Evolutionary conservation across 1,140 invertebrate genomes (phyloP), one percentile per base, ranked within the genome.

Genomic region (Adelges cooleyi): DNA sequence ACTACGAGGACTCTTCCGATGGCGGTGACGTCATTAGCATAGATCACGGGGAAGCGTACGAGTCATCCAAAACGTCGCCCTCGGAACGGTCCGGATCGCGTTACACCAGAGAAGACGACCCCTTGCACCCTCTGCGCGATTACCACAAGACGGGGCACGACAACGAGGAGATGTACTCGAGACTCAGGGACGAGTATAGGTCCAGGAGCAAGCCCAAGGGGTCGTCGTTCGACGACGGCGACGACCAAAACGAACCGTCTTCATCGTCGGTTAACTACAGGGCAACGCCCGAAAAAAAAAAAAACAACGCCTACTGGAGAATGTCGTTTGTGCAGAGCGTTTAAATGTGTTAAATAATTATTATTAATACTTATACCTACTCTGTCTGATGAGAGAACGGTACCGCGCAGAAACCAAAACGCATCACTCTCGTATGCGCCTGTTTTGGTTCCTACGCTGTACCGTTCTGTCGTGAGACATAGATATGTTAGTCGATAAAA

Each of bases 241-340:
- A 22, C 1, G 50, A 52, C 2, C 29, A 52, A 10, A 13, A 20
- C 17, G 54, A 59, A 46, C 54, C 40, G 3, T 59, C 54, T 1
- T 46, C 54, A 23, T 38, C 42, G 11, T 46, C 40, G 11, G 23
- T 46, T 25, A 22, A 59, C 27, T n/a, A 11, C n/a, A 22, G 6
- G 25, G n/a, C 6, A 5, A 13, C 13, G 3, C 11, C 54, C 2
- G 18, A 1, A 0, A 59, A 46, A 22, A 29, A 46, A 13, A 48
- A 48, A n/a, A 33, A 33, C 11, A 33, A 33, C 29, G 56, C 56
- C 6, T 62, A 48, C 3, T 62, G 56, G 56, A 48, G 42, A 1
- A 62, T 62, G 56, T 62, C 56, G 40, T 62, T 46, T 18, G n/a
- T 22, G 17, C 56, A 48, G 17, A 11, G 33, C n/a, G 1, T 44